These are phyloP conservation scores for Eledona agricola DNA, from an alignment of 2,888 invertebrate species.

Conservation along the genomic window DNA sequence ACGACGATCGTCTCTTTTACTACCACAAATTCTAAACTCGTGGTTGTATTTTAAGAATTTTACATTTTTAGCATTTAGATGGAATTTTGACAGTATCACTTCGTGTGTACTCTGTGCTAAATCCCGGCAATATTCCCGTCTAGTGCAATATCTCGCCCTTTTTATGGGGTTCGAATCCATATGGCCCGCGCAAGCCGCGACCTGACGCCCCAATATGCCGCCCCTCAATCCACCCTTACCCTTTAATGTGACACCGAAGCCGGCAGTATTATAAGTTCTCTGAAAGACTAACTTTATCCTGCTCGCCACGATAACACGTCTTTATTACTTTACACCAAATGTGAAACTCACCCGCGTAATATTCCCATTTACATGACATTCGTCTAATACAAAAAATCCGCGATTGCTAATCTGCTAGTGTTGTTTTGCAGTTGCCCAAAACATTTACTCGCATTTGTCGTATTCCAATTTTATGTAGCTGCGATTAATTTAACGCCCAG, in stretches of 20 bases:
- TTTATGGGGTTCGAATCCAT: constrained; percentile 53
- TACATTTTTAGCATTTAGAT: constrained; percentile 40
- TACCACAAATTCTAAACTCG: too few species aligned
- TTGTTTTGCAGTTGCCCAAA: too few species aligned
- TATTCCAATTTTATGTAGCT: too few species aligned
- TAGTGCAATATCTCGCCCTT: constrained; percentile 54
- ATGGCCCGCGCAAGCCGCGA: constrained; percentile 41
- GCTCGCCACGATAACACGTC: constrained; percentile 14
- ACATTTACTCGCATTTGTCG: too few species aligned
- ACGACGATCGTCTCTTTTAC: too few species aligned
- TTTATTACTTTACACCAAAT: constrained; percentile 35
- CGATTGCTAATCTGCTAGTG: too few species aligned
- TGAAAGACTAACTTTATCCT: constrained; percentile 21
- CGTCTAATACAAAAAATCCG: too few species aligned
- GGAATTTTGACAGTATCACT: constrained; percentile 56
- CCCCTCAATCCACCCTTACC: constrained; percentile 18
- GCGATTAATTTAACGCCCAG: too few species aligned
- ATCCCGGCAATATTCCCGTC: constrained; percentile 55
- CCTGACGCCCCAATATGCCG: constrained; percentile 29
- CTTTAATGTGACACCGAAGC: constrained; percentile 27
- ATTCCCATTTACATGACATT: too few species aligned
- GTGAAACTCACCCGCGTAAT: too few species aligned
- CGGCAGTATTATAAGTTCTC: constrained; percentile 29
- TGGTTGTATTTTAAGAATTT: too few species aligned
- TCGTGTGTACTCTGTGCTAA: constrained; percentile 55